Conservation (phyloP, 2,113 vertebrate species). For the Scatophagus argus region DNA sequence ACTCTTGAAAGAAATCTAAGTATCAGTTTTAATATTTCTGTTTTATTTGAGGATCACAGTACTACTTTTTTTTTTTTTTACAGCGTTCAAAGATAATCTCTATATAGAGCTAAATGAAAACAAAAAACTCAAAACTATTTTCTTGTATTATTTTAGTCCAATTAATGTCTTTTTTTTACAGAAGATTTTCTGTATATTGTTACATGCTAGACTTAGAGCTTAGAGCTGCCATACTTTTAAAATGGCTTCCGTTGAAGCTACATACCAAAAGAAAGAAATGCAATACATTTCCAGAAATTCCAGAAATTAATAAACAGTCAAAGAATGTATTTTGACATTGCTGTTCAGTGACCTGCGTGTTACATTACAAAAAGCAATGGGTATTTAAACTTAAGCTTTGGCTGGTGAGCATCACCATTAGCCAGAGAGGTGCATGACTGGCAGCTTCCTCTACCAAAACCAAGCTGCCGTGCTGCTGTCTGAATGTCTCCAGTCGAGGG, state of each 20-base stretch:
- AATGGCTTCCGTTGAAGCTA: background rate
- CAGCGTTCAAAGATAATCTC: too few relatives aligned
- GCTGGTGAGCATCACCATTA: background rate
- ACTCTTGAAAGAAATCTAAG: background rate
- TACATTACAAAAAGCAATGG: background rate
- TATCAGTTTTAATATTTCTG: background rate
- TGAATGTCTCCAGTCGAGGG: slow-evolving; percentile 38
- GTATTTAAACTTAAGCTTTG: slow-evolving; percentile 6
- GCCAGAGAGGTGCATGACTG: slow-evolving; percentile 10
- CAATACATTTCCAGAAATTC: background rate
- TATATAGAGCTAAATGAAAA: too few relatives aligned
- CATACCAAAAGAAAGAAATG: background rate
- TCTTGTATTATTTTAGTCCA: too few relatives aligned
- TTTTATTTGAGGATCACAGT: background rate
- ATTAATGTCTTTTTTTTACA: too few relatives aligned
- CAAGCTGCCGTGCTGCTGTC: slow-evolving; percentile 18
- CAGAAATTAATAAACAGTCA: background rate
- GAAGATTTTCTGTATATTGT: background rate
- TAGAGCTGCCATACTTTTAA: background rate
- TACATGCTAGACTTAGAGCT: background rate
- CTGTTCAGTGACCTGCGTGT: background rate
- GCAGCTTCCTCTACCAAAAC: slow-evolving; percentile 23
- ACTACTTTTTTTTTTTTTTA: background rate
- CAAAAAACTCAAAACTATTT: too few relatives aligned
- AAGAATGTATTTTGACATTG: background rate